Base-by-base conservation (phyloP, 2,113 vertebrate species). In the Phoenicopterus ruber region DNA sequence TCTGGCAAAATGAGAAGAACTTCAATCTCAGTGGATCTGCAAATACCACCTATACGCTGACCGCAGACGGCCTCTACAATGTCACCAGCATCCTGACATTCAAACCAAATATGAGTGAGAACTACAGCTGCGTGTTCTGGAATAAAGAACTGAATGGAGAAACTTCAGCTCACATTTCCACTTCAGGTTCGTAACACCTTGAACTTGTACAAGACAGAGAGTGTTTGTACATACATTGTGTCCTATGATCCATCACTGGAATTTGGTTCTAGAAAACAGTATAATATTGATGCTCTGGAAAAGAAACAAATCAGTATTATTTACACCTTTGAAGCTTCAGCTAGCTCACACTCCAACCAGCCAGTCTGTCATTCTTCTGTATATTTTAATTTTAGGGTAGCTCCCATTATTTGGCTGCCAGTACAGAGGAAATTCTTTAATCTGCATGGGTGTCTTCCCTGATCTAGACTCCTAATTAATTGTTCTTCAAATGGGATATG, bases 121-220 rank as follows among this genome's bases (percentile, higher is more conserved):
- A 98, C 86, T 98, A 99, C 94, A 99, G 97, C 3, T 99, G 99
- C 19, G 44, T 83, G 44, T 98, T 99, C 69, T 93, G 95, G 96
- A 98, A 97, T 21, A 96, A 97, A 52, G 88, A 96, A 46, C 10
- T 63, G 42, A 91, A 96, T 25, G 86, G 84, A 86, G 50, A 82
- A 57, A 97, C 92, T 66, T 97, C 95, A 78, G 96, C 96, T 58
- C 17, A 69, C 13, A 17, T 96, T 93, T 90, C 82, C 44, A 55
- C 19, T 93, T 70, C 2, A 97, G 95, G 97, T 98, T 92, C 0
- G 85, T 91, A 82, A 65, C 21, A 58, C 17, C 71, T 86, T 52
- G 52, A 70, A 42, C 16, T 85, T 71, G 19, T 50, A 70, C 10
- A 24, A 4, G 5, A 42, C 52, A 40, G 11, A 38, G 44, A 55